Conservation (phyloP, 2,797 vertebrate genomes). For the Cuniculus paca region DNA sequence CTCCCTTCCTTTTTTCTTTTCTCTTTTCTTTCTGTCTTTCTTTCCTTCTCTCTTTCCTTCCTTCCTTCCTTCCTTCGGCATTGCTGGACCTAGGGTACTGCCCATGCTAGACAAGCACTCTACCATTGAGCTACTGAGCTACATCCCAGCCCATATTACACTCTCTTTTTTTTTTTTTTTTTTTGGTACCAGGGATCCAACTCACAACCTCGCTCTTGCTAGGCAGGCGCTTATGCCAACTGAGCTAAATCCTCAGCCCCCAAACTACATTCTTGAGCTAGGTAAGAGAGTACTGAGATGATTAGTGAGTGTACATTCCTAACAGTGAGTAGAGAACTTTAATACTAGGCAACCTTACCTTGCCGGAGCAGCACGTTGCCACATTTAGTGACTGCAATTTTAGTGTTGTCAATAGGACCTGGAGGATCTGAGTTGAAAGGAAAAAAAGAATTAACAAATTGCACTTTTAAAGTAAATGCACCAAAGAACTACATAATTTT, state of each 20-base stretch:
- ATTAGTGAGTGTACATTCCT: neutral
- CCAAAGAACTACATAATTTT: neutral
- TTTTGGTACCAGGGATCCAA: no score
- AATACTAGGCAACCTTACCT: constrained; percentile 90
- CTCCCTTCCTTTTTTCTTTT: neutral
- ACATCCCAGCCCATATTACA: no score
- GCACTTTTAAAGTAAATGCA: constrained; percentile 43
- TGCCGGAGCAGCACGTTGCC: constrained; percentile 95
- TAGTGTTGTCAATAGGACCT: constrained; percentile 97
- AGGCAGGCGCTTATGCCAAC: no score
- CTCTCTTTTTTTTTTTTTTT: no score
- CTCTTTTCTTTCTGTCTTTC: neutral
- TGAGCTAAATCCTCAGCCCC: neutral
- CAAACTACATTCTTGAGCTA: neutral
- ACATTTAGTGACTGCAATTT: constrained; percentile 96
- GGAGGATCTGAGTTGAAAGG: constrained; percentile 92
- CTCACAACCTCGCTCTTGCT: no score
- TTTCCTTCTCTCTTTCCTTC: neutral
- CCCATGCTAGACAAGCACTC: neutral
- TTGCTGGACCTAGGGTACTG: neutral
- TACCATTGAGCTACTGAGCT: no score
- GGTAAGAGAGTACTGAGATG: constrained; percentile 41
- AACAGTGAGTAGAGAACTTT: neutral
- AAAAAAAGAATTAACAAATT: constrained; percentile 55
- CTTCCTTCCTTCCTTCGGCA: neutral